These are phyloP conservation scores for Diarsia dahlii DNA, from an alignment of 2,888 invertebrate genomes.

Conservation along the genomic window DNA sequence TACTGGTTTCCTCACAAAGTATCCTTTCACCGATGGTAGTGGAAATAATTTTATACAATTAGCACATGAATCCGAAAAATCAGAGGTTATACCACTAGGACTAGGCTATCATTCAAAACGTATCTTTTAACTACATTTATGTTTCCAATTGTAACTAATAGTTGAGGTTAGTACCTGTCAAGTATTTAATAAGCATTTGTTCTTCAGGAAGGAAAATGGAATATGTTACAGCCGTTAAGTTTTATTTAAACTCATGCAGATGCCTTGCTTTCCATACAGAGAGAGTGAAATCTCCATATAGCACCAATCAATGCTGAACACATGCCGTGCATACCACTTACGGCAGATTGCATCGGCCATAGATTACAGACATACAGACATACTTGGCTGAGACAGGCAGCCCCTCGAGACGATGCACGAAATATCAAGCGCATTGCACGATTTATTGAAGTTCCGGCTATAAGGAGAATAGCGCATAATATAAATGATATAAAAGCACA, in stretches of 20 bases:
- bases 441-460: slow-evolving; percentile 21
- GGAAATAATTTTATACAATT: too few relatives aligned
- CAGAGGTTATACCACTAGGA: too few relatives aligned
- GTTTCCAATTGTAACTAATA: background rate
- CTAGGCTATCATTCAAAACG: too few relatives aligned
- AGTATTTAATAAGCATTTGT: background rate
- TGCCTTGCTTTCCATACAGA: background rate
- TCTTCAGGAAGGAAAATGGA: background rate
- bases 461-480: background rate
- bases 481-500: background rate
- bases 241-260: background rate
- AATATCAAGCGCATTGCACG: slow-evolving; percentile 23
- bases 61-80: too few relatives aligned
- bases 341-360: slow-evolving; percentile 47
- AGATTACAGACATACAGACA: slow-evolving; percentile 55
- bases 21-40: too few relatives aligned
- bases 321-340: slow-evolving; percentile 42
- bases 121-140: too few relatives aligned
- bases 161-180: background rate
- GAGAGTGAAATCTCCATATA: slow-evolving; percentile 2
- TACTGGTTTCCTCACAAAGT: too few relatives aligned
- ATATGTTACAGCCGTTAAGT: background rate
- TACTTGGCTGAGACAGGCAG: slow-evolving; percentile 31
- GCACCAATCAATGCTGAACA: slow-evolving; percentile 35
- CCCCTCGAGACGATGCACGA: slow-evolving; percentile 48